A percentile compares a stretch with the other conserved stretches of the same genome.
phyloP scores from a whole-genome alignment of 1,140 invertebrate species.

The Bicyclus anynana region DNA sequence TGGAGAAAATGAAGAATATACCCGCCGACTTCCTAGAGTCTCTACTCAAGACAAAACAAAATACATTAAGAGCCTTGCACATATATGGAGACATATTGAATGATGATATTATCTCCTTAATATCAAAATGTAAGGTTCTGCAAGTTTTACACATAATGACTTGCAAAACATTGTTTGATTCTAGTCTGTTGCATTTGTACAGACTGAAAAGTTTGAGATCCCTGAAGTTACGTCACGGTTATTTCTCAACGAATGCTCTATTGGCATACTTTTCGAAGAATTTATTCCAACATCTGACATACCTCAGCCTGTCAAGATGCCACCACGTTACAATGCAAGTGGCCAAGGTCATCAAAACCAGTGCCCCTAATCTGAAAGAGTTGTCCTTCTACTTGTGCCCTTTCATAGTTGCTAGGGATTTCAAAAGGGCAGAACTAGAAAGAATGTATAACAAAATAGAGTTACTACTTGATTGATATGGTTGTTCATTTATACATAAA shows the following conservation, averaged over 20 bases:
- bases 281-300: conserved; percentile 68
- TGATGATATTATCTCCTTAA: conserved; percentile 70
- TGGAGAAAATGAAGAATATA: conserved; percentile 78
- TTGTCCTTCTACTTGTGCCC: conserved; percentile 75
- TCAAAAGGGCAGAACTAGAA: conserved; percentile 70
- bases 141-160: conserved; percentile 74
- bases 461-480: conserved; percentile 65
- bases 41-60: conserved; percentile 63
- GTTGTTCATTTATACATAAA: conserved; percentile 33
- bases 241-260: conserved; percentile 72
- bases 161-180: conserved; percentile 75
- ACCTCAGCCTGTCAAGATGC: conserved; percentile 72
- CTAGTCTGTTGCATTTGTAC: conserved; percentile 68
- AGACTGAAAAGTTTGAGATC: conserved; percentile 69
- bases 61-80: conserved; percentile 61
- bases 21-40: conserved; percentile 70
- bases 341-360: conserved; percentile 67
- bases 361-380: conserved; percentile 70
- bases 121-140: conserved; percentile 65
- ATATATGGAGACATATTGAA: conserved; percentile 75
- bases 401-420: conserved; percentile 68
- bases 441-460: conserved; percentile 70
- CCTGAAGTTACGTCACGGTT: conserved; percentile 72
- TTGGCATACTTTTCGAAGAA: conserved; percentile 72
- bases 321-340: conserved; percentile 73